Evolutionary conservation across 2,797 vertebrate genomes (phyloP), one percentile per base, ranked within the genome.

Genomic region (Myoxocephalus aenaeus): DNA sequence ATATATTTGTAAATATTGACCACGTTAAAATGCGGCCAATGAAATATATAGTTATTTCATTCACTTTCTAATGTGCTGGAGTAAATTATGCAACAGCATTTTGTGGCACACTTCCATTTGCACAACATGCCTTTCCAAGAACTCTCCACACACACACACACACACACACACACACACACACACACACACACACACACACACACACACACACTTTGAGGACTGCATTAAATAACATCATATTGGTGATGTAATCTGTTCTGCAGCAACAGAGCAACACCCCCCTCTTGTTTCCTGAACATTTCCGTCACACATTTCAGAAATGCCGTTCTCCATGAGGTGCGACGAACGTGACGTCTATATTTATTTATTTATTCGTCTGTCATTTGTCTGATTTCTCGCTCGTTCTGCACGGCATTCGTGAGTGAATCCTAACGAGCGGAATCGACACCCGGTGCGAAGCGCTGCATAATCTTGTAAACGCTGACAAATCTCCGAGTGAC

Each of bases 391-490:
- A 61, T 67, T 50, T 25, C 34, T 25, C 36, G 1, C 17, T 65
- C 32, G 6, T 18, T 15, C 64, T 38, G 32, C 80, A 50, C 62
- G 77, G 27, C 63, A 58, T 80, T 82, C 68, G 64, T 56, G 57
- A 68, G 79, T 63, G 84, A 71, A 75, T 86, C 54, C 54, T 80
- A 82, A 88, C 75, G 79, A 88, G 82, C 70, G 51, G 71, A 65
- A 42, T 64, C 38, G 42, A 70, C 84, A 70, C 36, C 58, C 36
- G 0, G 48, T 0, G 71, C 75, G 84, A 85, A 44, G 54, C 51
- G 14, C 61, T 8, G 11, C 73, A 17, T 74, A 59, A 79, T 86
- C 75, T 53, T 54, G 65, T 85, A 73, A 86, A 82, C 80, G 53
- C 44, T 9, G 75, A 74, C 79, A 68, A 69, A 74, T 83, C 77